Evolutionary conservation across 1,140 invertebrate species (phyloP).

Genomic region (Anthonomus grandis): DNA sequence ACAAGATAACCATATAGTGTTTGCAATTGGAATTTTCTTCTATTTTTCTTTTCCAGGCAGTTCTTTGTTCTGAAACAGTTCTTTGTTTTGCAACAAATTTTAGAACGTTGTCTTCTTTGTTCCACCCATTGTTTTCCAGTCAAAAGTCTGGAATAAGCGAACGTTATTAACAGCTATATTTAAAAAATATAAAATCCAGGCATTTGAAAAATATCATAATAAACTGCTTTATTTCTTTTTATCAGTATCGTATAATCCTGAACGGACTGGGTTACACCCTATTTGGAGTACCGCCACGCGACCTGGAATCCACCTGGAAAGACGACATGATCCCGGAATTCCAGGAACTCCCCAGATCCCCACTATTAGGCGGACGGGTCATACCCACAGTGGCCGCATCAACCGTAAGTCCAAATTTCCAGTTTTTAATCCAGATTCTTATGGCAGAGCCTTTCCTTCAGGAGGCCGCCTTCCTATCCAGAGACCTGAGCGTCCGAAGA

Average conservation of each 20-base stretch:
- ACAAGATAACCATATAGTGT: too few species aligned
- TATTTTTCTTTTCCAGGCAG: too few species aligned
- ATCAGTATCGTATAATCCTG: slow-evolving; percentile 72
- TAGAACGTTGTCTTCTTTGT: too few species aligned
- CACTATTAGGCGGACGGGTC: slow-evolving; percentile 47
- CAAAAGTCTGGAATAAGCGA: too few species aligned
- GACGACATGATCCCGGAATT: slow-evolving; percentile 55
- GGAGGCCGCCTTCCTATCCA: slow-evolving; percentile 62
- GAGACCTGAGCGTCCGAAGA: slow-evolving; percentile 63
- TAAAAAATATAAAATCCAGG: too few species aligned
- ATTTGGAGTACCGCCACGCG: slow-evolving; percentile 68
- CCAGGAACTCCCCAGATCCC: slow-evolving; percentile 53
- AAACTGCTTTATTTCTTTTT: slow-evolving; percentile 19
- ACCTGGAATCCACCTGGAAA: slow-evolving; percentile 68
- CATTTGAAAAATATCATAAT: background rate
- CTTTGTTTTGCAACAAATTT: too few species aligned
- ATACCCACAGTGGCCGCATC: slow-evolving; percentile 46
- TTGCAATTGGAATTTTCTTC: too few species aligned
- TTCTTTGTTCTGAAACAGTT: too few species aligned
- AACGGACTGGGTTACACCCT: slow-evolving; percentile 74
- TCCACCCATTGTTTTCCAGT: too few species aligned
- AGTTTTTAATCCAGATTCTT: background rate
- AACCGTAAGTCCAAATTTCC: slow-evolving; percentile 37
- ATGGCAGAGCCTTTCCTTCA: slow-evolving; percentile 33
- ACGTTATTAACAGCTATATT: too few species aligned